Conservation (phyloP, 2,888 invertebrate genomes). For the Cloeon dipterum region DNA sequence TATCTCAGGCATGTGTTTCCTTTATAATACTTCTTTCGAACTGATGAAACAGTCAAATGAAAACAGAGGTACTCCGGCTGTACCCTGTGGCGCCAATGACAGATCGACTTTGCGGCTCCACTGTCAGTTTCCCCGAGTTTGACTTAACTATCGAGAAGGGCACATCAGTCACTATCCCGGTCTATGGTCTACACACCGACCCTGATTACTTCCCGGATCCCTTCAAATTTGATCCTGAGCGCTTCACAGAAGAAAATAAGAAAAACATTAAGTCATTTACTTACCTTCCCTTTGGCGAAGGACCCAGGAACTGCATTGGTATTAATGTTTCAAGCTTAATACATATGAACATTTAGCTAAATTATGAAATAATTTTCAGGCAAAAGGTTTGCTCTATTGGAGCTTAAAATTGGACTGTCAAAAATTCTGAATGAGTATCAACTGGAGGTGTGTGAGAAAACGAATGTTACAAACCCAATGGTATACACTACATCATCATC, state of each 20-base stretch:
- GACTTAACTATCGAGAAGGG: neutral
- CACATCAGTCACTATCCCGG: neutral
- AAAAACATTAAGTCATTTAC: neutral
- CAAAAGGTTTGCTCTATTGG: slow-evolving; percentile 1
- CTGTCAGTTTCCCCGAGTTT: neutral
- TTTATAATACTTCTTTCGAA: no score
- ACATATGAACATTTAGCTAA: neutral
- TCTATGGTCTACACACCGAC: neutral
- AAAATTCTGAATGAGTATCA: slow-evolving; percentile 14
- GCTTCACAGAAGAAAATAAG: neutral
- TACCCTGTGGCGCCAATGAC: slow-evolving; percentile 10
- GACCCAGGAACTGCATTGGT: slow-evolving; percentile 2
- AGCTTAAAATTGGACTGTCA: slow-evolving; percentile 2
- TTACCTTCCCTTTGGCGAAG: neutral
- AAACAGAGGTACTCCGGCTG: slow-evolving; percentile 7
- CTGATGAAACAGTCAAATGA: no score
- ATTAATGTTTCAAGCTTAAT: no score
- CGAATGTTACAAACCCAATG: slow-evolving; percentile 17
- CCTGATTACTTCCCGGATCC: slow-evolving; percentile 2
- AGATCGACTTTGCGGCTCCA: slow-evolving; percentile 14
- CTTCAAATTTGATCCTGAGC: neutral
- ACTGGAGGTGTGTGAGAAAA: slow-evolving; percentile 18
- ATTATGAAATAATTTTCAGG: no score
- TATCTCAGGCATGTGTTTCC: no score
- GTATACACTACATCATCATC: slow-evolving; percentile 12